These are phyloP conservation scores for Subacronicta megacephala DNA, from an alignment of 2,888 invertebrate genomes.

Conservation along the genomic window DNA sequence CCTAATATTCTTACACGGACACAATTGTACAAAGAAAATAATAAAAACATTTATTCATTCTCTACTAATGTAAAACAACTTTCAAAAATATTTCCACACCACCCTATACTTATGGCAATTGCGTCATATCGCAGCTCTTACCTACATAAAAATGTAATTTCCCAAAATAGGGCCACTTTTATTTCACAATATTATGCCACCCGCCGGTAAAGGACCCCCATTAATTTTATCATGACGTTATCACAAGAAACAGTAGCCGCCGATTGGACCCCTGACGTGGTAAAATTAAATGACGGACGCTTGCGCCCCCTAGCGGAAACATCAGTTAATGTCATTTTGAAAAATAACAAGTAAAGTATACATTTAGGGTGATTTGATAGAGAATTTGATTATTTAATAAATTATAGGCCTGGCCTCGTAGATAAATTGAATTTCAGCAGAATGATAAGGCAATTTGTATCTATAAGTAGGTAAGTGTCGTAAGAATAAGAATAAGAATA, in stretches of 20 bases:
- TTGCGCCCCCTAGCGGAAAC: constrained; percentile 34
- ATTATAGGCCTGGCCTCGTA: not conserved
- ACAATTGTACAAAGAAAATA: too few species aligned
- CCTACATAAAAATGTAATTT: constrained; percentile 16
- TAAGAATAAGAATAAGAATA: too few species aligned
- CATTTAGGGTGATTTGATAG: constrained; percentile 5
- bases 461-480: too few species aligned
- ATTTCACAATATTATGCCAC: constrained; percentile 35
- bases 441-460: too few species aligned
- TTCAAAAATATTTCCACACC: constrained; percentile 4
- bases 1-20: too few species aligned
- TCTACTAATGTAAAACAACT: not conserved
- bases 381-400: constrained; percentile 12
- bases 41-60: too few species aligned
- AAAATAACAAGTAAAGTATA: constrained; percentile 29
- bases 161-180: constrained; percentile 20
- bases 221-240: constrained; percentile 64
- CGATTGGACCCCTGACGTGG: constrained; percentile 51
- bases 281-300: constrained; percentile 50
- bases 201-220: constrained; percentile 37
- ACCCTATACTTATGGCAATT: constrained; percentile 12
- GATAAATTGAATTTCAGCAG: not conserved
- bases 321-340: constrained; percentile 30
- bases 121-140: constrained; percentile 5
- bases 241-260: constrained; percentile 57